Percentiles rank a stretch among this genome's conserved stretches.
phyloP scores from a whole-genome alignment of 2,113 vertebrate species.

The Taurulus bubalis region DNA sequence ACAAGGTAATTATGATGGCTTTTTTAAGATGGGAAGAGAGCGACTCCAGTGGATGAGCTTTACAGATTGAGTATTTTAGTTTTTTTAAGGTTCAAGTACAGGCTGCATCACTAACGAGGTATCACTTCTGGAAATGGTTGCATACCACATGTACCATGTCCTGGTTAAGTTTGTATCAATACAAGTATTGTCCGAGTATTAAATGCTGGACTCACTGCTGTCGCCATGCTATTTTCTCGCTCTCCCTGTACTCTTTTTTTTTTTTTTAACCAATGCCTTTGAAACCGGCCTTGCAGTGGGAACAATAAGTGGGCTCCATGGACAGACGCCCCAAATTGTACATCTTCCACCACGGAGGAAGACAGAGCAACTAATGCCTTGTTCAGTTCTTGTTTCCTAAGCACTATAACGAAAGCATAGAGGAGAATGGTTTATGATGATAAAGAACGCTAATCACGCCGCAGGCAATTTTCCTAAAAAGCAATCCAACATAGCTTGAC shows the following conservation, averaged over 20 bases:
- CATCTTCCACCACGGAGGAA: not conserved
- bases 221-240: not conserved
- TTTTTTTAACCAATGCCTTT: not conserved
- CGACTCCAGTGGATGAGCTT: not conserved
- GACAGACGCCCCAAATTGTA: not conserved
- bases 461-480: conserved; percentile 46
- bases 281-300: not conserved
- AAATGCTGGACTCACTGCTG: not conserved
- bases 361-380: not conserved
- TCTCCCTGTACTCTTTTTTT: not conserved
- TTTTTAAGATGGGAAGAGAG: conserved; percentile 2
- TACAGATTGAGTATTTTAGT: not conserved
- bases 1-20: conserved; percentile 35
- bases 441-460: conserved; percentile 29
- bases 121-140: not conserved
- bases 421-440: conserved; percentile 24
- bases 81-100: not conserved
- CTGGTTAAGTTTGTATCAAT: not conserved
- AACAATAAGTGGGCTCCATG: not conserved
- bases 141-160: not conserved
- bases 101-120: not conserved
- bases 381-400: conserved; percentile 25
- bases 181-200: conserved; percentile 1
- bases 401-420: not conserved
- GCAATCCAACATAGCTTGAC: conserved; percentile 22